Evolutionary conservation across 2,888 invertebrate genomes (phyloP).

Genomic region (Agrilus cyanescens): DNA sequence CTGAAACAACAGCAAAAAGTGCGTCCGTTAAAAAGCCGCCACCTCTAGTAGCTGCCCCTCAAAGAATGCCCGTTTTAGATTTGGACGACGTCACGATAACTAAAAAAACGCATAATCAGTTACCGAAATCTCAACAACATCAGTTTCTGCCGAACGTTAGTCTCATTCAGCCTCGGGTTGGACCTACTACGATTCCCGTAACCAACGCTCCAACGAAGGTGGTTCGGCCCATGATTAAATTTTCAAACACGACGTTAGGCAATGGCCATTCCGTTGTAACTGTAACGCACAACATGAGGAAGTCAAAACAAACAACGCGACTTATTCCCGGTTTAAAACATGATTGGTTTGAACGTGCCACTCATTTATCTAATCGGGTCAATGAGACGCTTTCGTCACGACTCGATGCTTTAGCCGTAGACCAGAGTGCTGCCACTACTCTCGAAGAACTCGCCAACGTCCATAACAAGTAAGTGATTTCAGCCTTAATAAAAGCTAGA

Average conservation of each 20-base stretch:
- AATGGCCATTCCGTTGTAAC: neutral
- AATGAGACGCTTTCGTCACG: conserved; percentile 44
- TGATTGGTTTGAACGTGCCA: conserved; percentile 49
- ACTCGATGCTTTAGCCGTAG: conserved; percentile 41
- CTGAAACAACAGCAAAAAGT: neutral
- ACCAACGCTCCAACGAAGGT: too few species aligned
- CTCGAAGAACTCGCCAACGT: conserved; percentile 41
- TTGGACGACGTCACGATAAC: too few species aligned
- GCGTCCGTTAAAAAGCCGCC: neutral
- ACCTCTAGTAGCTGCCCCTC: neutral
- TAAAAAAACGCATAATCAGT: too few species aligned
- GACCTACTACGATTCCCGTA: too few species aligned
- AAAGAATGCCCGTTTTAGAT: too few species aligned
- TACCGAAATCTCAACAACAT: neutral
- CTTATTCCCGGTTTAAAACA: conserved; percentile 21
- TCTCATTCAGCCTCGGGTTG: neutral
- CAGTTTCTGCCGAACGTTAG: neutral
- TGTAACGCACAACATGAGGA: neutral
- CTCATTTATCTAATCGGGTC: conserved; percentile 44
- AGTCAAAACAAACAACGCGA: conserved; percentile 4
- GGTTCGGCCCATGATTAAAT: too few species aligned
- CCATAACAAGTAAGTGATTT: conserved; percentile 33
- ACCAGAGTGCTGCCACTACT: conserved; percentile 38
- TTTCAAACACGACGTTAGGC: too few species aligned
- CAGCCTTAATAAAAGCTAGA: too few species aligned